These are phyloP conservation scores for Sebastes steindachneri DNA, from an alignment of 2,797 vertebrate genomes.

Conservation along the genomic window DNA sequence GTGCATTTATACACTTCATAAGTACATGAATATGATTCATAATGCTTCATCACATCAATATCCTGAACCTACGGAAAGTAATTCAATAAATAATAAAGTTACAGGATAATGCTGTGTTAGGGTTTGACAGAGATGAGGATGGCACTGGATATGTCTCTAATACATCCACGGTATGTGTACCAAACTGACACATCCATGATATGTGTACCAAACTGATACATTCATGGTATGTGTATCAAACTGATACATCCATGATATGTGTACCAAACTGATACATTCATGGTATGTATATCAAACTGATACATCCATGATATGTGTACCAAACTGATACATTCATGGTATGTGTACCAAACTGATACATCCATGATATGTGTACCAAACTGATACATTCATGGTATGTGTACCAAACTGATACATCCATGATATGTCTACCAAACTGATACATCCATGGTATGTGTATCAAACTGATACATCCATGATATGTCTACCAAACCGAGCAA, in stretches of 20 bases:
- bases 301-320: fast-evolving
- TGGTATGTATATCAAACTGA: fast-evolving
- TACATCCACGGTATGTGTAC: too few relatives aligned
- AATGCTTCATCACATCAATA: too few relatives aligned
- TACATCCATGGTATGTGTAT: too few relatives aligned
- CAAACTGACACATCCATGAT: too few relatives aligned
- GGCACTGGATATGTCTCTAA: background rate
- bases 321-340: fast-evolving
- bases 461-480: too few relatives aligned
- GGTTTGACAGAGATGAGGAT: background rate
- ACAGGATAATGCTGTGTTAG: background rate
- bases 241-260: background rate
- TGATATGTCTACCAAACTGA: fast-evolving
- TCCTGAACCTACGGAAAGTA: too few relatives aligned
- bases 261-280: too few relatives aligned
- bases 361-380: fast-evolving
- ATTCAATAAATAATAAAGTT: background rate
- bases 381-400: background rate
- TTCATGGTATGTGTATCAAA: too few relatives aligned
- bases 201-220: too few relatives aligned
- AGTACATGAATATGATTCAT: too few relatives aligned
- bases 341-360: too few relatives aligned
- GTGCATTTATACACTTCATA: background rate
- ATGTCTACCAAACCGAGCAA: background rate
- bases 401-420: too few relatives aligned